Base-by-base conservation (phyloP, 2,113 vertebrate genomes). In the Phocoena sinus region DNA sequence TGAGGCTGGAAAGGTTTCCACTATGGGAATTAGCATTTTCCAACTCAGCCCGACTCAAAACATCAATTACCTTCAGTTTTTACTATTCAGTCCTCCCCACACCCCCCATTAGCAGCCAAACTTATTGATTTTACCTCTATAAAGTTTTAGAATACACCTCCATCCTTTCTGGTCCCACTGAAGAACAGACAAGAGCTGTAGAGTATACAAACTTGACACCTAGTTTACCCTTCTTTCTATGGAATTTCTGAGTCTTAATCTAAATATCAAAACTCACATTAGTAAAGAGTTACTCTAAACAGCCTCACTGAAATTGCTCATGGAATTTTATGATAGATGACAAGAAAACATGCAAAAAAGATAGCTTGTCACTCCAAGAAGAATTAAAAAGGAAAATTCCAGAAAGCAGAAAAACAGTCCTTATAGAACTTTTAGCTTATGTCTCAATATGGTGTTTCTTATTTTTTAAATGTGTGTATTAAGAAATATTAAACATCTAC, bases 401-500 rank as follows among this genome's bases (percentile, higher is more conserved):
- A 94, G 65, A 83, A 94, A 77, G 56, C 53, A 83, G 74, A 92
- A 36, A 65, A 74, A 58, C 5, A 83, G 13, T 28, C 50, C 94
- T 70, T 71, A 58, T 7, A 93, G 33, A 79, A 81, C 31, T 70
- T 91, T 38, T 76, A 53, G 21, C 76, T 33, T 80, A 65, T 9
- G 6, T 89, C 65, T 95, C 25, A 56, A 53, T 23, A 92, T 70
- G 36, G 41, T 80, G 20, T n/a, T 80, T 83, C 63, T 89, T 79
- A 33, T 68, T 91, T 95, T 96, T 36, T 86, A 96, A 82, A 89
- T 70, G n/a, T 86, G 67, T 31, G 26, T 77, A 89, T 84, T 91
- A 68, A 95, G 67, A 96, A 94, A 97, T 60, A 73, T 68, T 94
- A 96, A 97, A 94, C 90, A 97, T 93, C 92, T 77, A 88, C 70